These are phyloP conservation scores for Stenotaenia linearis DNA, from an alignment of 2,888 invertebrate genomes.

Conservation along the genomic window DNA sequence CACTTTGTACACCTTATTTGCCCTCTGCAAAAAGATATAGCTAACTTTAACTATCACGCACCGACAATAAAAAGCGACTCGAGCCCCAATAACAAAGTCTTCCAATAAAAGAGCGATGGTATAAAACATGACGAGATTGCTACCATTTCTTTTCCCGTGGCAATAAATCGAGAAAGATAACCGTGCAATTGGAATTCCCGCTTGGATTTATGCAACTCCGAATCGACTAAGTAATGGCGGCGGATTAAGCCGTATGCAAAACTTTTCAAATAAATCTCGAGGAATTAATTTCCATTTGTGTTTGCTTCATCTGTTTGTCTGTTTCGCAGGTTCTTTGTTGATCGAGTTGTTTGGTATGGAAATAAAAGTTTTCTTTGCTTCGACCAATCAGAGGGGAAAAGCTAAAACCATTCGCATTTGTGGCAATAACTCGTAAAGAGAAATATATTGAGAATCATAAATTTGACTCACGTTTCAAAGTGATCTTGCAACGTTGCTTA, in stretches of 20 bases:
- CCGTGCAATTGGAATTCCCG: background rate
- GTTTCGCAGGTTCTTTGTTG: no score
- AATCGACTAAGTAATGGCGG: background rate
- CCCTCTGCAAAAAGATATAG: background rate
- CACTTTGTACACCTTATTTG: background rate
- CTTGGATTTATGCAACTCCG: background rate
- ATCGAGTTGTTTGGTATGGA: no score
- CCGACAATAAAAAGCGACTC: background rate
- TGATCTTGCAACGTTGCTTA: background rate
- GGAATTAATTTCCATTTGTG: background rate
- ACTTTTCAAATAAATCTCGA: background rate
- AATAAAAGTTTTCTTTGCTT: background rate
- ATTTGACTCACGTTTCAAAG: background rate
- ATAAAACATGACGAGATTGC: slow-evolving; percentile 19
- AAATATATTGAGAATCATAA: slow-evolving; percentile 10
- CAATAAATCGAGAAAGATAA: background rate
- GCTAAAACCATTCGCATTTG: background rate
- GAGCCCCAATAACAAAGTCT: slow-evolving; percentile 4
- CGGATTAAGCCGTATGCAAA: background rate
- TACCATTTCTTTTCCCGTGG: background rate
- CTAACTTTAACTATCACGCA: background rate
- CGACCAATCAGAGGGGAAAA: background rate
- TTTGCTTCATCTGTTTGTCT: no score
- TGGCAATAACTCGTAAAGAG: background rate
- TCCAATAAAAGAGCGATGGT: slow-evolving; percentile 10